These are phyloP conservation scores for Cecidostiba fungosa DNA, from an alignment of 2,888 invertebrate species.

Conservation along the genomic window DNA sequence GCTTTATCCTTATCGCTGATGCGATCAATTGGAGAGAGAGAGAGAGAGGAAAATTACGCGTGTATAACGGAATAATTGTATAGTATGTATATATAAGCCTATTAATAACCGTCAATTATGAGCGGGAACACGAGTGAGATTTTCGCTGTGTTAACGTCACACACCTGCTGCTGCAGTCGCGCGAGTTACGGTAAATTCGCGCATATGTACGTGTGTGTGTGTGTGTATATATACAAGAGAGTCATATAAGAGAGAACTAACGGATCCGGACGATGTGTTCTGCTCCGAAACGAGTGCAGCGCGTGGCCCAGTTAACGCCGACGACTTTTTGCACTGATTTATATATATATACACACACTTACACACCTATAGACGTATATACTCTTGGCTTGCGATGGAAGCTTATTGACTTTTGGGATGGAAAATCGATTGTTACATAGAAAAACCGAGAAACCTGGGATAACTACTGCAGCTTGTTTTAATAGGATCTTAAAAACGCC, in stretches of 20 bases:
- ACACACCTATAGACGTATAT: not conserved
- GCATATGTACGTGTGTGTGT: not conserved
- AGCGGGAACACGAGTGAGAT: not conserved
- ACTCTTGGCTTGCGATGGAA: not conserved
- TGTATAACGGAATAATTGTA: not conserved
- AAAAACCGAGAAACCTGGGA: too few species aligned
- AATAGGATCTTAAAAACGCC: not conserved
- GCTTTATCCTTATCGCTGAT: not conserved
- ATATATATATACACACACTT: not conserved
- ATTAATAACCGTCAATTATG: not conserved
- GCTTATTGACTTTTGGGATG: not conserved
- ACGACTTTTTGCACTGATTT: not conserved
- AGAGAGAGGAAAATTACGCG: not conserved
- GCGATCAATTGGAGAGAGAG: too few species aligned
- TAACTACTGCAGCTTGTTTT: too few species aligned
- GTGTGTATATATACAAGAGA: not conserved
- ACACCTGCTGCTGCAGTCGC: not conserved
- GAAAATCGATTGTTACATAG: not conserved
- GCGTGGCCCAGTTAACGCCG: conserved; percentile 10
- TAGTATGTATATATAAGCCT: not conserved
- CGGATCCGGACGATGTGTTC: not conserved
- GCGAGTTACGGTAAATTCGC: not conserved
- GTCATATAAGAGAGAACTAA: not conserved
- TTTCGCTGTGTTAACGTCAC: not conserved
- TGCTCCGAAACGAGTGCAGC: conserved; percentile 5